phyloP scores from a whole-genome alignment of 2,113 vertebrate species.

The Forbesichthys agassizii region DNA sequence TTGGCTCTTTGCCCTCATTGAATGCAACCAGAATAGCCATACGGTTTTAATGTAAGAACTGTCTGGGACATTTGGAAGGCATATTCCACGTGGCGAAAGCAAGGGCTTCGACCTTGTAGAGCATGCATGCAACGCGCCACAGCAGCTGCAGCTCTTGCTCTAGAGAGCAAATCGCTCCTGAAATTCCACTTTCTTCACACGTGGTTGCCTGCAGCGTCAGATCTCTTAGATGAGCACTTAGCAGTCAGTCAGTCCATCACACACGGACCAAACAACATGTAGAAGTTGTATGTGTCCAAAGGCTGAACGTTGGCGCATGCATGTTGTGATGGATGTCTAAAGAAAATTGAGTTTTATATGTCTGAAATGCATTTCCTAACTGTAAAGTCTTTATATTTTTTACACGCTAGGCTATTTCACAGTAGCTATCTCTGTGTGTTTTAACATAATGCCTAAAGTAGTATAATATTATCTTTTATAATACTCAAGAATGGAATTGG shows the following conservation, averaged over 20 bases:
- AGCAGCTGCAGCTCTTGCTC: constrained; percentile 52
- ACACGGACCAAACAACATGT: too few species aligned
- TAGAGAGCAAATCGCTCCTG: constrained; percentile 15
- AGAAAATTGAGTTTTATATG: too few species aligned
- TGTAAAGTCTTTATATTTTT: too few species aligned
- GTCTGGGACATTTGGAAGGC: constrained; percentile 49
- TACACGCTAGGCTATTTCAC: too few species aligned
- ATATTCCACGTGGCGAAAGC: constrained; percentile 55
- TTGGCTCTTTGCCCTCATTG: too few species aligned
- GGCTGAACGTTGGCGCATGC: too few species aligned
- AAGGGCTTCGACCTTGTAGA: constrained; percentile 22
- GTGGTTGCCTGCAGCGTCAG: constrained; percentile 52
- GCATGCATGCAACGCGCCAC: neutral
- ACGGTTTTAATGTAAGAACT: constrained; percentile 43
- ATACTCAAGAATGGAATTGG: neutral
- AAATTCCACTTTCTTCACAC: constrained; percentile 60
- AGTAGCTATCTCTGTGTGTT: too few species aligned
- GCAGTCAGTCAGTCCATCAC: neutral
- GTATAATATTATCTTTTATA: too few species aligned
- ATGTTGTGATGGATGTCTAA: too few species aligned
- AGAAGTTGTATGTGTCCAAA: too few species aligned
- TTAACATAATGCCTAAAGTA: too few species aligned
- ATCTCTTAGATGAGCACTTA: constrained; percentile 17
- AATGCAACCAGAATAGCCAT: constrained; percentile 5
- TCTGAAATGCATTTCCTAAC: too few species aligned